phyloP scores from a whole-genome alignment of 2,888 invertebrate species.

The Polydesmus complanatus region DNA sequence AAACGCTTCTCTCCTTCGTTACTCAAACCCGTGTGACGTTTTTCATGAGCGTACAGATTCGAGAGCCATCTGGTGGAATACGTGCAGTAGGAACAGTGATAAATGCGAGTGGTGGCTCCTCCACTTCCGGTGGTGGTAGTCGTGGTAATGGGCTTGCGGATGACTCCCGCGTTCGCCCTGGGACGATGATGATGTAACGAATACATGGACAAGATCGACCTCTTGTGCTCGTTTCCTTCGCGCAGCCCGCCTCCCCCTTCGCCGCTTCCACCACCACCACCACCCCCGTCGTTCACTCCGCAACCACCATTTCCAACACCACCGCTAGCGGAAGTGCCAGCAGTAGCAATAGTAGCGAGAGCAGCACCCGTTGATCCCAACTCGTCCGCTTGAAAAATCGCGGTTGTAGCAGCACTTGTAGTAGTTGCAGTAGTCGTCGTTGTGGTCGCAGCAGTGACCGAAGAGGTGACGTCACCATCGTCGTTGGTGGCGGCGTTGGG shows the following conservation, averaged over 20 bases:
- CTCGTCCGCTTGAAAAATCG: slow-evolving; percentile 15
- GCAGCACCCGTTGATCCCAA: slow-evolving; percentile 17
- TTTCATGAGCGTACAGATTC: slow-evolving; percentile 81
- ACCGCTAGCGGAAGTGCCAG: background rate
- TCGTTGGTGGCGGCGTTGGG: slow-evolving; percentile 14
- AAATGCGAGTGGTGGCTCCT: slow-evolving; percentile 41
- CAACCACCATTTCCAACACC: background rate
- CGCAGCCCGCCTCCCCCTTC: background rate
- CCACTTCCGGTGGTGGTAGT: slow-evolving; percentile 19
- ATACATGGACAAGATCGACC: slow-evolving; percentile 11
- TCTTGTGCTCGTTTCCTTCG: slow-evolving; percentile 7
- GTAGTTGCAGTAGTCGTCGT: background rate
- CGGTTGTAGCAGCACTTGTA: slow-evolving; percentile 6
- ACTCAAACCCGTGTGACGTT: slow-evolving; percentile 49
- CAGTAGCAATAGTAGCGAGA: slow-evolving; percentile 1
- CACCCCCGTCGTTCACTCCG: background rate
- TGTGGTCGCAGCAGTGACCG: background rate
- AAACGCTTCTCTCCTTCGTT: slow-evolving; percentile 27
- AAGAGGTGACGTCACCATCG: slow-evolving; percentile 1
- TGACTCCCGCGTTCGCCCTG: background rate
- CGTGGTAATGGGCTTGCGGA: slow-evolving; percentile 1
- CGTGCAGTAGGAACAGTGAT: slow-evolving; percentile 77
- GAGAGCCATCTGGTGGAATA: slow-evolving; percentile 80
- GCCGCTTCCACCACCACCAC: background rate
- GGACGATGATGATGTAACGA: slow-evolving; percentile 17